Base-by-base conservation (phyloP, 2,113 vertebrate genomes). In the Epinephelus cyanopodus region DNA sequence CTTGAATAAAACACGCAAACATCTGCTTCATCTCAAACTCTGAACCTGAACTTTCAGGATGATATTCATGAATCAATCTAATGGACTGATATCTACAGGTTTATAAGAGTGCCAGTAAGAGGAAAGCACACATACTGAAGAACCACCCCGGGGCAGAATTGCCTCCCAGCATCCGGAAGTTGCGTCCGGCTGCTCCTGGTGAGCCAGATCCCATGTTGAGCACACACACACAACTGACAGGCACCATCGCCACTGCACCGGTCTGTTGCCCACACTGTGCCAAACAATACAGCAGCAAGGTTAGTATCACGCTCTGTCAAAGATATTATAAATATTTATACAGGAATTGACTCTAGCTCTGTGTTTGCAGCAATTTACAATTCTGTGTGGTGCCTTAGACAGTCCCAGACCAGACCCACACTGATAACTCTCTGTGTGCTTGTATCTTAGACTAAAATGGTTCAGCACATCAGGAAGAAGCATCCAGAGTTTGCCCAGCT, bases 201-300 rank as follows among this genome's bases (percentile, higher is more conserved):
- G 98, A 99, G 80, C 98, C 98, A 0, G 98, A 99, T 86, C 98
- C 98, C 71, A 99, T 99, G 98, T 91, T 99, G 77, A 99, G 98
- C 91, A 99, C 98, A 4, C 98, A 99, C 91, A 99, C 98, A 0
- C 98, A 99, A 94, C 96, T 99, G 79, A 99, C 98, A 0, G 98
- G 98, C 79, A 99, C 98, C 25, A 99, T 99, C 0, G 98, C 98
- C 54, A 97, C 97, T 0, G 97, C 98, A 0, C 98, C 98, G 0
- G 98, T 99, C 77, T 99, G 98, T 90, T 99, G 98, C 69, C 98
- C 97, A 0, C 98, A 99, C 92, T 99, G 98, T 60, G 98, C 97
- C 93, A 99, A 99, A 83, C 98, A 99, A 91, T 99, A 99, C 89
- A 99, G 98, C 94, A 99, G 98, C 88, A 99, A 99, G 97, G 98